Evolutionary conservation across 2,797 vertebrate species (phyloP).

Genomic region (Coluber constrictor): DNA sequence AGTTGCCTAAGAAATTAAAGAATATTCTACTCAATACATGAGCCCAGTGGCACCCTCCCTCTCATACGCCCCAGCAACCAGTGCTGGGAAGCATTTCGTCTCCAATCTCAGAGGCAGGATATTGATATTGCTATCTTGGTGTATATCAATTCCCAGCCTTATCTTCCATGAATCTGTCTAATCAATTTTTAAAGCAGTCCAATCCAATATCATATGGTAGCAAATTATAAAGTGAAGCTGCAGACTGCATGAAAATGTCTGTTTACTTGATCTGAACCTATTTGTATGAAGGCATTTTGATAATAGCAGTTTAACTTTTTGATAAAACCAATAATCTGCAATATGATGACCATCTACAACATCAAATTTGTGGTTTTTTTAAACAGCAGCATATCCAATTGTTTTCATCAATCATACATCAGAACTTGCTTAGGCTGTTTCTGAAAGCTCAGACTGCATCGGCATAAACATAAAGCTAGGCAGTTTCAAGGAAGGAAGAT

Average conservation of each 20-base stretch:
- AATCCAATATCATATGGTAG: background rate
- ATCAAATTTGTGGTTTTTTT: background rate
- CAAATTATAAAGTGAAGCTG: background rate
- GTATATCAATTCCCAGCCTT: background rate
- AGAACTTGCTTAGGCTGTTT: background rate
- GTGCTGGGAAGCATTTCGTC: background rate
- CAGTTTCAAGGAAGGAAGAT: background rate
- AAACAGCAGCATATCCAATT: background rate
- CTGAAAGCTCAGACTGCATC: background rate
- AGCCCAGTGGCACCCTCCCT: background rate
- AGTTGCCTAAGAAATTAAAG: background rate
- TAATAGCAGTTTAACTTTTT: background rate
- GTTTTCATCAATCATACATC: background rate
- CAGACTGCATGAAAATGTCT: background rate
- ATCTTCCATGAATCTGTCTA: background rate
- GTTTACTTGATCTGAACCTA: background rate
- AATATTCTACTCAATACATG: background rate
- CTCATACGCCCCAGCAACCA: background rate
- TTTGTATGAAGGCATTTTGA: background rate
- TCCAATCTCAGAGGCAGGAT: background rate
- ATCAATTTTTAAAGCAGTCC: background rate
- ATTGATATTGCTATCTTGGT: background rate
- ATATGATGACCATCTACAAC: background rate
- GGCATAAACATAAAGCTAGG: background rate
- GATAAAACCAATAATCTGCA: background rate